These are phyloP conservation scores for Pristiophorus japonicus DNA, from an alignment of 2,113 vertebrate genomes.

Conservation along the genomic window DNA sequence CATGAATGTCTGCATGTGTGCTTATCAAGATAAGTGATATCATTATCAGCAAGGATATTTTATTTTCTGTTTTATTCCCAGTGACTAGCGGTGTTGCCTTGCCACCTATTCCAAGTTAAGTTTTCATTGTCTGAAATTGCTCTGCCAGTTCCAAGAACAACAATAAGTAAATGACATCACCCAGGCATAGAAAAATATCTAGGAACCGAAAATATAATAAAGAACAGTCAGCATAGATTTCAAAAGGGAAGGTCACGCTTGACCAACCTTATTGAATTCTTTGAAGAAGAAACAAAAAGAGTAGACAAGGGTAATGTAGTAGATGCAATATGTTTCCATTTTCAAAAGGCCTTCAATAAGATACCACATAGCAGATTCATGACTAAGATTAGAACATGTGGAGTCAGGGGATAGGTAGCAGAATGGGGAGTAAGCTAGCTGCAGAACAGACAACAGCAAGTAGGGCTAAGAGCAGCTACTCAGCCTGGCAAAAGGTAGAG, in stretches of 20 bases:
- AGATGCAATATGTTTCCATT: neutral
- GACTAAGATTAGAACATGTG: no score
- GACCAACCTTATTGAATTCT: no score
- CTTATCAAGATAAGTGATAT: neutral
- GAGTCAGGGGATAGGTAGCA: no score
- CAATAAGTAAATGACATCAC: neutral
- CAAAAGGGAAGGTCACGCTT: neutral
- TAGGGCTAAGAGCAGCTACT: no score
- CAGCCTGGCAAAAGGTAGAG: no score
- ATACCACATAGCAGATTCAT: no score
- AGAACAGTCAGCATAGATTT: neutral
- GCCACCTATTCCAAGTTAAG: neutral
- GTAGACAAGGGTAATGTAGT: neutral
- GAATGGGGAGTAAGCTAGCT: no score
- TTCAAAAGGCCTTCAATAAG: no score
- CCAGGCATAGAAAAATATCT: neutral
- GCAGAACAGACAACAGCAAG: no score
- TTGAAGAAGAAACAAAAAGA: neutral
- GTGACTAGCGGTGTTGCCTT: neutral
- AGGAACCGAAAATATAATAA: no score
- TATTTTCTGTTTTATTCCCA: neutral
- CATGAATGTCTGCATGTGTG: neutral
- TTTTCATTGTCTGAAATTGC: neutral
- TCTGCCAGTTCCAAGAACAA: neutral
- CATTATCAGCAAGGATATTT: neutral